Evolutionary conservation across 2,113 vertebrate genomes (phyloP), one percentile per base, ranked within the genome.

Genomic region (Tiliqua scincoides): DNA sequence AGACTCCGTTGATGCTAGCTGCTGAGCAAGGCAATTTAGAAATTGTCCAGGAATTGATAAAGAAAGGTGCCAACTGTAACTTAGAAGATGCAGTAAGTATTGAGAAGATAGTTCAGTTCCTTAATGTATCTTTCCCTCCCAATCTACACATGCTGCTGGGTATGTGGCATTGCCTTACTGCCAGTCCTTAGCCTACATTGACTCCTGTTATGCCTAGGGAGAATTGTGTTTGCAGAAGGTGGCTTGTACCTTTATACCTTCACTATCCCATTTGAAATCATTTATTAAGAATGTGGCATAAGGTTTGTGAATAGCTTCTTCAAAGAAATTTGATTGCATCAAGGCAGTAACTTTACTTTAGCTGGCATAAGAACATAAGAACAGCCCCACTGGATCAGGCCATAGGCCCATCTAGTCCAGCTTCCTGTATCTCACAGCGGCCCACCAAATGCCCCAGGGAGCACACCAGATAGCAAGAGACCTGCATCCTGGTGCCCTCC

Each of bases 1-100:
- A 99, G 96, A 99, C 99, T 88, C 97, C 98, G 0, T 94, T 99
- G 90, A 99, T 99, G 99, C 89, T 99, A 91, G 98, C 98, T 3
- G 97, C 99, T 71, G 98, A 99, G 87, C 98, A 98, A 95, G 99
- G 99, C 91, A 99, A 96, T 91, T 92, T 99, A 93, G 98, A 99
- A 91, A 99, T 99, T 14, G 96, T 98, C 82, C 98, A 98, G 89
- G 99, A 99, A 87, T 95, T 99, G 89, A 97, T 99, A 77, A 97
- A 94, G 93, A 99, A 98, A 82, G 98, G 98, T 88, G 98, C 99
- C 82, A 99, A 98, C 18, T 96, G 99, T 90, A 98, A 99, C 95
- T 95, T 99, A 92, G 99, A 99, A 74, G 99, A 99, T 91, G 93
- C 97, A 92, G 99, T 99, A 96, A 96, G 94, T 95, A 84, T 75